Evolutionary conservation across 2,113 vertebrate species (phyloP), one percentile per base, ranked within the genome.

Genomic region (Lamprologus callipterus): DNA sequence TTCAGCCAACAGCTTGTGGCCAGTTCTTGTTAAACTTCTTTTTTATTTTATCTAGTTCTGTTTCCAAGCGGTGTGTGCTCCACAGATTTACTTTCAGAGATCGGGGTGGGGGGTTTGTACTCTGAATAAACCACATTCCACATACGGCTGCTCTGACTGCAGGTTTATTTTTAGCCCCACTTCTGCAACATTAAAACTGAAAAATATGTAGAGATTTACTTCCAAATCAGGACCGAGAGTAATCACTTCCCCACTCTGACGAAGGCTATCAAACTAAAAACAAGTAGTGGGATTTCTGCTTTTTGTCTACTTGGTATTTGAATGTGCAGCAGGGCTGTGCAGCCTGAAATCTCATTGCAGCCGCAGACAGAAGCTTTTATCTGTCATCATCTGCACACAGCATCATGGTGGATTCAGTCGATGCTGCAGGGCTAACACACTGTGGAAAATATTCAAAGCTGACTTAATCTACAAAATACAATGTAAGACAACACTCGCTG

Each of bases 41-140:
- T n/a, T n/a, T n/a, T n/a, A n/a, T n/a, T 37, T 65, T 65, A 51
- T 26, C 49, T 40, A 45, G 7, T 65, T 78, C 21, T 79, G 14
- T 83, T 75, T 63, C 42, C 26, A 31, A n/a, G 17, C 31, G 3
- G 13, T 63, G 11, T 10, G 2, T 33, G 42, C 53, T 91, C 16
- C 19, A 11, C 55, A 13, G 87, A 84, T 23, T 23, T 17, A 28
- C 54, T 70, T 75, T 84, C 21, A 81, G 40, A 89, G 58, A 89
- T 60, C 17, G 37, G 23, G 21, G 53, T 3, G 70, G 68, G 68
- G 68, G 37, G 87, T 85, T 88, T 81, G 65, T 70, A 6, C 75
- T 84, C 88, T 40, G 80, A 85, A 84, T 86, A 84, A 94, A 79
- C 58, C 45, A 84, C 91, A 93, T 94, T 94, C 90, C 92, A 80